Evolutionary conservation across 2,797 vertebrate genomes (phyloP), one percentile per base, ranked within the genome.

Genomic region (Mormyrus proboscirostris): DNA sequence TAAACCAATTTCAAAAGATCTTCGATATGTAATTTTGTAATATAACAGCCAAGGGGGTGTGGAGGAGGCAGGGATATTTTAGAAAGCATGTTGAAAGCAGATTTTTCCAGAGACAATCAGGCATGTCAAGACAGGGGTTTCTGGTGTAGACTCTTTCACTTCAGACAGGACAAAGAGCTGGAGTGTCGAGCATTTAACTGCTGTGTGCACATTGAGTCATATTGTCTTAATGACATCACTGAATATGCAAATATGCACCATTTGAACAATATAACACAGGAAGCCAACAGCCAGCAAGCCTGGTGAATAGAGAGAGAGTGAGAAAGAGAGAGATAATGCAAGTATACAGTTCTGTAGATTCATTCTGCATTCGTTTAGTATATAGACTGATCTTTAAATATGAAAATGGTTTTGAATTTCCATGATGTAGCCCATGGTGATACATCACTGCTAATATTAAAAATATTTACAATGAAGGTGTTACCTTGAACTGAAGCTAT

Each of bases 331-430:
- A 33, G 29, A 33, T 57, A n/a, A 59, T 22, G 19, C n/a, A 62
- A 62, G 22, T 29, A 65, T 29, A 10, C 9, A 29, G 9, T 29
- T 65, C 9, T 59, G 55, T 57, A 57, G 55, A 57, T 57, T 59
- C 5, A 57, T 57, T 59, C 19, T 29, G 22, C 62, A 69, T 69
- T 69, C 62, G 33, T 69, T 69, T 69, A 29, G 25, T 69, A 29
- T 65, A 65, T 65, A 65, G 62, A 65, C 62, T 65, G 62, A 69
- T 69, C 62, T 69, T 69, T 69, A 69, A 69, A 69, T 69, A 69
- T 29, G 2, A 69, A 33, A 29, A 14, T 69, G 25, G 25, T 33
- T 69, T 12, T 69, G 25, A 69, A 65, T 69, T 69, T 69, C 62
- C 25, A 69, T 33, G 62, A 33, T 69, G 25, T 9, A 69, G 62